Conservation (phyloP, 2,797 vertebrate genomes). For the Bradypodion pumilum region DNA sequence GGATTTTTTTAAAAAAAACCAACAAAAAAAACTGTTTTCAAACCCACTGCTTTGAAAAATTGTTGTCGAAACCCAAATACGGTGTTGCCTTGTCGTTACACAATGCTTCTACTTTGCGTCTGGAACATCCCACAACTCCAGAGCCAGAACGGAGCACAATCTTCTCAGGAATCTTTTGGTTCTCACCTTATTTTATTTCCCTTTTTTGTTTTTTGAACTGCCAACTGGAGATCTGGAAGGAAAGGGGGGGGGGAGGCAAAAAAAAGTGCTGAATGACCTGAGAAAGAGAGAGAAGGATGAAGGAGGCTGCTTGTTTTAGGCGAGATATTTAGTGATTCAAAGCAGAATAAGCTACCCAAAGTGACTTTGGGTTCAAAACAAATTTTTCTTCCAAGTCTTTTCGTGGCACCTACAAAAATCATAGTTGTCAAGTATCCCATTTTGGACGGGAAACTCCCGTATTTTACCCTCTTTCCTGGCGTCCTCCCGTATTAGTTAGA, state of each 20-base stretch:
- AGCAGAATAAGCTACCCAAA: background rate
- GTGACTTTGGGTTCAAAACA: too few relatives aligned
- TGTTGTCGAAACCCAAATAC: background rate
- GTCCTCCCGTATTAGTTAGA: too few relatives aligned
- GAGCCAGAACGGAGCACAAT: slow-evolving; percentile 24
- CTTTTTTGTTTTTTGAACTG: background rate
- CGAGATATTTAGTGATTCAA: too few relatives aligned
- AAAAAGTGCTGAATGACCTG: too few relatives aligned
- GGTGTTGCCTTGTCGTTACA: slow-evolving; percentile 40
- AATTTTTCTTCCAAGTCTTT: too few relatives aligned
- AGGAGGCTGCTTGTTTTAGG: background rate
- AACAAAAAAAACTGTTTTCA: slow-evolving; percentile 37
- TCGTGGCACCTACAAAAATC: too few relatives aligned
- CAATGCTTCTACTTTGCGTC: slow-evolving; percentile 31
- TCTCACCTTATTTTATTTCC: background rate
- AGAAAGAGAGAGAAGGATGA: too few relatives aligned
- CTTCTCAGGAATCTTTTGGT: slow-evolving; percentile 48
- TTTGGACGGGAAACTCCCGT: too few relatives aligned
- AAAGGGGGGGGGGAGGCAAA: background rate
- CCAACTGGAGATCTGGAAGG: slow-evolving; percentile 55
- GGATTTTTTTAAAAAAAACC: background rate
- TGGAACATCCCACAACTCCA: slow-evolving; percentile 40
- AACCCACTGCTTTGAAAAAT: slow-evolving; percentile 46
- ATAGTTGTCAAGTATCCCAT: too few relatives aligned
- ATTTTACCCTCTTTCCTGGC: too few relatives aligned